phyloP scores from a whole-genome alignment of 92 coral and sea anemone species.

The Parazoanthus atlanticus region DNA sequence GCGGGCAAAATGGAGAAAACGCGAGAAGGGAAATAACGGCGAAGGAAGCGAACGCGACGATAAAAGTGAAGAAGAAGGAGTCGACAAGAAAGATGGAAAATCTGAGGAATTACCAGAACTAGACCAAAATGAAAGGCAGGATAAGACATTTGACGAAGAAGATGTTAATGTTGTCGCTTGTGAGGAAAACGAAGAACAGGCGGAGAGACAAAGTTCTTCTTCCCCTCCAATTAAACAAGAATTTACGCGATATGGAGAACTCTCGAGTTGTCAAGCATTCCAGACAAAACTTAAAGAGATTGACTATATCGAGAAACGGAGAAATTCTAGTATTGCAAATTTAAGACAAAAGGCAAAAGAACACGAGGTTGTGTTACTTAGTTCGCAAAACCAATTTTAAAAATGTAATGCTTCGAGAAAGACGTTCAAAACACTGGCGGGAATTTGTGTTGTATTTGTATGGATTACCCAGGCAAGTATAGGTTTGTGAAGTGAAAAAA shows the following conservation, averaged over 20 bases:
- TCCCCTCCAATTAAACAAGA: conserved; percentile 65
- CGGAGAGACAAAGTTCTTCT: conserved; percentile 18
- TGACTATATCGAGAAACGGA: conserved; percentile 70
- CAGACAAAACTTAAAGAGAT: conserved; percentile 45
- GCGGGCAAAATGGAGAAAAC: conserved; percentile 97
- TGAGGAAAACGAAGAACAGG: conserved; percentile 23
- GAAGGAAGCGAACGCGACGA: conserved; percentile 59
- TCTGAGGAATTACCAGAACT: conserved; percentile 15
- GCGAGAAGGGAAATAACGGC: conserved; percentile 76
- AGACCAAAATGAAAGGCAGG: conserved; percentile 21
- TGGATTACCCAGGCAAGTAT: neutral
- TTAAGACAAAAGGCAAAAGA: conserved; percentile 83
- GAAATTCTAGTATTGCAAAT: conserved; percentile 84
- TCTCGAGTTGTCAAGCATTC: conserved; percentile 24
- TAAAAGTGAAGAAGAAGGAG: conserved; percentile 52
- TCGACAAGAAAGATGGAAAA: conserved; percentile 38
- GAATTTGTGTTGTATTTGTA: neutral
- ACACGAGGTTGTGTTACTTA: conserved; percentile 71
- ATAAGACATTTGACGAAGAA: conserved; percentile 3
- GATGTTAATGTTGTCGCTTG: conserved; percentile 6
- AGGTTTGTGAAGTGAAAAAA: neutral
- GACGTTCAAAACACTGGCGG: neutral
- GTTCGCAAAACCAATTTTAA: conserved; percentile 30
- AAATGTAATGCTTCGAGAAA: neutral
- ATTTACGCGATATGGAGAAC: conserved; percentile 40